Conservation (phyloP, 2,888 invertebrate genomes). For the Trichopoda pennipes region DNA sequence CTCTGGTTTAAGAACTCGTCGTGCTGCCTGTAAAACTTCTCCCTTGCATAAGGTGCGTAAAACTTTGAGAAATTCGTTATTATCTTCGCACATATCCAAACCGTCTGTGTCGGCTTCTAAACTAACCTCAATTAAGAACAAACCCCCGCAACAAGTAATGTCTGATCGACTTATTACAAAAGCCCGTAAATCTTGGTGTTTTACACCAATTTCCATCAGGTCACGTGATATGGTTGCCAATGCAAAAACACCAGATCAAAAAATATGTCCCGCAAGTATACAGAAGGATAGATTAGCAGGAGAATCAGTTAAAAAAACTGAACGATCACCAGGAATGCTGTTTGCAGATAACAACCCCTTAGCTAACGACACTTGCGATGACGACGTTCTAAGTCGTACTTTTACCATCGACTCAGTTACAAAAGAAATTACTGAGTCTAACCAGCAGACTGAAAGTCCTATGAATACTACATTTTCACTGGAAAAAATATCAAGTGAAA, state of each 20-base stretch:
- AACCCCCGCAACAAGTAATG: slow-evolving; percentile 56
- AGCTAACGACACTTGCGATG: slow-evolving; percentile 18
- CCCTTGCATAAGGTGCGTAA: slow-evolving; percentile 66
- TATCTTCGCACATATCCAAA: slow-evolving; percentile 70
- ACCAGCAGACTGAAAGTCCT: neutral
- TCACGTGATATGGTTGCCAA: slow-evolving; percentile 43
- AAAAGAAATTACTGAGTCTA: slow-evolving; percentile 38
- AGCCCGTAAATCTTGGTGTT: slow-evolving; percentile 57
- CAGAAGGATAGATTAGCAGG: slow-evolving; percentile 25
- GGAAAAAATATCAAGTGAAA: slow-evolving; percentile 44
- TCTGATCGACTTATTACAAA: slow-evolving; percentile 56
- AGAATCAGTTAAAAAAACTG: slow-evolving; percentile 25
- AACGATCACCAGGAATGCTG: slow-evolving; percentile 28
- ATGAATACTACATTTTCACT: slow-evolving; percentile 66
- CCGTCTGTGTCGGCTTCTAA: slow-evolving; percentile 64
- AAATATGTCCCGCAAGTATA: slow-evolving; percentile 29
- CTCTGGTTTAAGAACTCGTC: neutral
- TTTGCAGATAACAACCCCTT: slow-evolving; percentile 39
- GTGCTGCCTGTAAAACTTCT: slow-evolving; percentile 57
- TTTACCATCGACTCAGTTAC: slow-evolving; percentile 71
- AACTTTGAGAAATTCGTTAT: slow-evolving; percentile 52
- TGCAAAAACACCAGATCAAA: neutral
- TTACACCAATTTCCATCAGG: slow-evolving; percentile 42
- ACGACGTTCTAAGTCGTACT: slow-evolving; percentile 72
- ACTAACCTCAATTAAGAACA: slow-evolving; percentile 47